phyloP scores from a whole-genome alignment of 2,888 invertebrate species.

The Rhodophaea formosa region DNA sequence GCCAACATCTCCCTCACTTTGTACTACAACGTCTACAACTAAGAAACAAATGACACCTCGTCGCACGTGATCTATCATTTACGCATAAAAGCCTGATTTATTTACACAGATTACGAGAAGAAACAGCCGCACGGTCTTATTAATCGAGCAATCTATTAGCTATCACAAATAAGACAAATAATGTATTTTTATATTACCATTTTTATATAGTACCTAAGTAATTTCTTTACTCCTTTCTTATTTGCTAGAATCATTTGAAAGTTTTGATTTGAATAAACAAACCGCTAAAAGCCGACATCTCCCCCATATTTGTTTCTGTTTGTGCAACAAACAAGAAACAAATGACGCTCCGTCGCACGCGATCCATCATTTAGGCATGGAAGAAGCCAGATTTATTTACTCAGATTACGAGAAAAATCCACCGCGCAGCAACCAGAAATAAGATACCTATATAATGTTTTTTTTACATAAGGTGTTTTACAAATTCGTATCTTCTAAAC shows the following conservation, averaged over 20 bases:
- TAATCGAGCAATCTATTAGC: too few relatives aligned
- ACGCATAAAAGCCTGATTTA: conserved; percentile 42
- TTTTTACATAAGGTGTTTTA: too few relatives aligned
- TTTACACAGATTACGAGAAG: conserved; percentile 34
- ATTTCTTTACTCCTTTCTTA: too few relatives aligned
- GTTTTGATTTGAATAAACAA: too few relatives aligned
- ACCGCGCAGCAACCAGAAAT: too few relatives aligned
- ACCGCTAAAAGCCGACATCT: neutral
- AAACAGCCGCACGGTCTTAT: conserved; percentile 24
- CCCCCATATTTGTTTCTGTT: too few relatives aligned
- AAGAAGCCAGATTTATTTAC: conserved; percentile 43
- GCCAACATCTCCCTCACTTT: conserved; percentile 3
- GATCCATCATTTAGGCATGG: conserved; percentile 47
- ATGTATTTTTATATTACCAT: too few relatives aligned
- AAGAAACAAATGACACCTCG: conserved; percentile 33
- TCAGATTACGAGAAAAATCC: conserved; percentile 30
- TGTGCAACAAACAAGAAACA: conserved; percentile 29
- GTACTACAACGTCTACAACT: conserved; percentile 24
- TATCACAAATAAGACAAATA: too few relatives aligned
- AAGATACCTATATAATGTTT: too few relatives aligned
- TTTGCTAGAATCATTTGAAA: too few relatives aligned
- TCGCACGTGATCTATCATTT: conserved; percentile 49
- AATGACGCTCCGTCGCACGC: conserved; percentile 38
- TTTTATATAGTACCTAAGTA: too few relatives aligned
- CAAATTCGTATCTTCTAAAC: too few relatives aligned